Evolutionary conservation across 2,888 invertebrate genomes (phyloP).

Genomic region (Ischnura elegans): DNA sequence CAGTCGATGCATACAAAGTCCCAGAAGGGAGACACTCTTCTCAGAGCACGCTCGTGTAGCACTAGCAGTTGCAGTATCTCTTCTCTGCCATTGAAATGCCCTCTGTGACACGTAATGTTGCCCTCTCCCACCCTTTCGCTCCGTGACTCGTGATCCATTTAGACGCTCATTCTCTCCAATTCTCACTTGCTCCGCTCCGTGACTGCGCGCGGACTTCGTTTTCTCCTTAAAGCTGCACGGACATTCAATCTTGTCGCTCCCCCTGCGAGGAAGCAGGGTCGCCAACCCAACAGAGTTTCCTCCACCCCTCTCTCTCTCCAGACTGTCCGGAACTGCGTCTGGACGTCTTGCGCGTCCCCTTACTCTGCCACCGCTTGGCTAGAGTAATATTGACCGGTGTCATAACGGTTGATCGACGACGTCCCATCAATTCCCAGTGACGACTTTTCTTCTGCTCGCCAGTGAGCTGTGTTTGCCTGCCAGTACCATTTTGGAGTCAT

Average conservation of each 20-base stretch:
- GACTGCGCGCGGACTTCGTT: background rate
- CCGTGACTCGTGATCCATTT: background rate
- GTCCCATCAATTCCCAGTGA: background rate
- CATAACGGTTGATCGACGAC: constrained; percentile 19
- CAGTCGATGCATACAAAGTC: too few relatives aligned
- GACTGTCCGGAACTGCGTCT: constrained; percentile 8
- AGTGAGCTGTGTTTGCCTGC: background rate
- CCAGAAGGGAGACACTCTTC: too few relatives aligned
- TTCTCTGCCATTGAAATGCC: background rate
- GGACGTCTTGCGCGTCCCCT: background rate
- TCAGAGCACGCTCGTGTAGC: too few relatives aligned
- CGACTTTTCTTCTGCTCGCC: background rate
- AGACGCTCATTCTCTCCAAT: constrained; percentile 1
- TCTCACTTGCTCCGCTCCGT: background rate
- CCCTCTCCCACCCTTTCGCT: background rate
- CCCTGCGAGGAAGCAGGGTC: background rate
- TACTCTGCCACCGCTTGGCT: background rate
- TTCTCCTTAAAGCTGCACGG: constrained; percentile 21
- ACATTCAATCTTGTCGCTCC: background rate
- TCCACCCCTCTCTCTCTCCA: background rate
- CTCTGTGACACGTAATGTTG: background rate
- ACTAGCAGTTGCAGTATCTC: too few relatives aligned
- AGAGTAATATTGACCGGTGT: background rate
- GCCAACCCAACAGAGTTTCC: background rate
- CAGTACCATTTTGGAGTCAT: too few relatives aligned